Evolutionary conservation across 2,797 vertebrate genomes (phyloP), one percentile per base, ranked within the genome.

Genomic region (Phataginus tetradactyla): DNA sequence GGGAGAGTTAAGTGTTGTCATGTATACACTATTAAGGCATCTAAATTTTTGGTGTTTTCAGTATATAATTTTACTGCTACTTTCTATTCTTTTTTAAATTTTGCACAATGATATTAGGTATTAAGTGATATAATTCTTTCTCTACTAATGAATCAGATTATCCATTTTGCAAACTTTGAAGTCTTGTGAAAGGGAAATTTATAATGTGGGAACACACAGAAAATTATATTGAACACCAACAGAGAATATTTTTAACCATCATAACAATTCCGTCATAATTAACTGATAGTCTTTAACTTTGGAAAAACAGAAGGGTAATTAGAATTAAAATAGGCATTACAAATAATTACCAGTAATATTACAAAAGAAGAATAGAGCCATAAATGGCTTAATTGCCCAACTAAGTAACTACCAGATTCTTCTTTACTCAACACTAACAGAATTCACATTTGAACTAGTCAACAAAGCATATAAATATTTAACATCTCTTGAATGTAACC

Each of bases 11-110:
- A 80, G 42, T 75, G 71, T 77, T 96, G 94, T 90, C 85, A 91
- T 2, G 7, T 63, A 91, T 77, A 87, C 1, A 81, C 45, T 94
- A 96, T 96, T 96, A 96, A 96, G 94, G 93, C 88, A 97, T 96
- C 66, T 96, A 95, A 69, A 96, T 78, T 96, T 97, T 95, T 96
- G 91, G 79, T 97, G 84, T 97, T 95, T 97, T 94, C 71, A 75
- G 72, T 93, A 90, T 92, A 94, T 90, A 88, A 92, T 90, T 95
- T 96, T 89, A 96, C 92, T 94, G 61, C 68, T 97, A 42, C 20
- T 85, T 92, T 89, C 88, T 72, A 88, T 83, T 81, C 27, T 90
- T 79, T 90, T 79, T 90, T 90, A 59, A 37, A 96, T 91, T 89
- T 84, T 91, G 86, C 66, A 93, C 78, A 94, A 78, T 57, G 14